Conservation (phyloP, 2,888 invertebrate genomes). For the Phasia obesa region DNA sequence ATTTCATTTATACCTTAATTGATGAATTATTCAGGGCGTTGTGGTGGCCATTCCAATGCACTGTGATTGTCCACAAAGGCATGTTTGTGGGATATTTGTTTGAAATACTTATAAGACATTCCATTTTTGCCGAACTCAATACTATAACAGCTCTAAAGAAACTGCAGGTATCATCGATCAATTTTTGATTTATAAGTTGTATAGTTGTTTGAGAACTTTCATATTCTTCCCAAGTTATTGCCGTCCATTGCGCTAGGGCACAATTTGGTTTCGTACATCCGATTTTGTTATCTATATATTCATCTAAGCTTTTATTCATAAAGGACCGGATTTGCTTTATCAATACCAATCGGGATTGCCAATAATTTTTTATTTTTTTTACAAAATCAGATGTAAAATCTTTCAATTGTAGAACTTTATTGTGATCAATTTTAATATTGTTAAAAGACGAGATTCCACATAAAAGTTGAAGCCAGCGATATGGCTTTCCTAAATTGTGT, state of each 20-base stretch:
- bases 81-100: slow-evolving; percentile 91
- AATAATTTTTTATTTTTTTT: slow-evolving; percentile 87
- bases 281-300: slow-evolving; percentile 74
- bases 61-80: slow-evolving; percentile 89
- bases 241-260: slow-evolving; percentile 87
- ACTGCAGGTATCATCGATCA: slow-evolving; percentile 86
- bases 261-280: slow-evolving; percentile 83
- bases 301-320: slow-evolving; percentile 79
- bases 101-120: slow-evolving; percentile 89
- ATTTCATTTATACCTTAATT: slow-evolving; percentile 84
- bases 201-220: slow-evolving; percentile 71
- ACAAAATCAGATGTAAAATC: slow-evolving; percentile 80
- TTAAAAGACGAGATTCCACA: slow-evolving; percentile 92
- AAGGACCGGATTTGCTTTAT: slow-evolving; percentile 89
- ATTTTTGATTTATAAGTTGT: slow-evolving; percentile 81
- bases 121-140: slow-evolving; percentile 91
- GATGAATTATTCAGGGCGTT: slow-evolving; percentile 87
- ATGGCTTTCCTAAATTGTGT: slow-evolving; percentile 90
- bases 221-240: slow-evolving; percentile 86
- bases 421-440: slow-evolving; percentile 55
- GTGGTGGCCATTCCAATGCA: slow-evolving; percentile 87
- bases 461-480: slow-evolving; percentile 94
- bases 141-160: slow-evolving; percentile 91
- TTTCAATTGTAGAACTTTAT: slow-evolving; percentile 54
- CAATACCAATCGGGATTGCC: slow-evolving; percentile 89